Percentiles rank a stretch among this genome's conserved stretches.
These are phyloP conservation scores for Psophia crepitans DNA, from an alignment of 2,113 vertebrate genomes.

Conservation along the genomic window DNA sequence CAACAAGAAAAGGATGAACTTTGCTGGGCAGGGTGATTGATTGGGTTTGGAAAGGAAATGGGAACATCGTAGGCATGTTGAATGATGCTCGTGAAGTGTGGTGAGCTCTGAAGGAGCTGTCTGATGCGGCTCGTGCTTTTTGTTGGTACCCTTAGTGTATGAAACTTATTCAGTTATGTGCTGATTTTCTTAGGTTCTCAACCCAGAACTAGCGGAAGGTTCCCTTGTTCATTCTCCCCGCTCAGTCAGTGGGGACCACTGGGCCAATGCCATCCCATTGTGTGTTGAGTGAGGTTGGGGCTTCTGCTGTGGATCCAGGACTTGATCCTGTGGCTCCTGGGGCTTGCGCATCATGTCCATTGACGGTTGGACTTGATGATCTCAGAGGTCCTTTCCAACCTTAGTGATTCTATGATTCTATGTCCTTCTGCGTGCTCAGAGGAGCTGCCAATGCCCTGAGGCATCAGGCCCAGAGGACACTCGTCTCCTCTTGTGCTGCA, in stretches of 20 bases:
- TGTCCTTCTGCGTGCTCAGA: fast-evolving
- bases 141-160: fast-evolving
- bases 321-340: neutral
- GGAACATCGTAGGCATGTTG: neutral
- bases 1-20: neutral
- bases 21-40: neutral
- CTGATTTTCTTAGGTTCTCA: neutral
- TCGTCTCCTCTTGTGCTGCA: neutral
- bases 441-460: neutral
- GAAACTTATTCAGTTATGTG: neutral
- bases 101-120: neutral
- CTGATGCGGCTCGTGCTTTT: neutral
- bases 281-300: neutral
- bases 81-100: neutral
- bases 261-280: neutral
- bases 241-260: fast-evolving
- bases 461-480: neutral
- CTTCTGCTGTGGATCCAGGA: neutral
- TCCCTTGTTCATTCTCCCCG: neutral
- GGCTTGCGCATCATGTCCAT: too few relatives aligned
- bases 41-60: neutral
- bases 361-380: too few relatives aligned
- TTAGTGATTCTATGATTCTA: too few relatives aligned
- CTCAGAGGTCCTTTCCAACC: too few relatives aligned
- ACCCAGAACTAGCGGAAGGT: neutral